phyloP scores from a whole-genome alignment of 2,888 invertebrate species.

The Schizotus pectinicornis region DNA sequence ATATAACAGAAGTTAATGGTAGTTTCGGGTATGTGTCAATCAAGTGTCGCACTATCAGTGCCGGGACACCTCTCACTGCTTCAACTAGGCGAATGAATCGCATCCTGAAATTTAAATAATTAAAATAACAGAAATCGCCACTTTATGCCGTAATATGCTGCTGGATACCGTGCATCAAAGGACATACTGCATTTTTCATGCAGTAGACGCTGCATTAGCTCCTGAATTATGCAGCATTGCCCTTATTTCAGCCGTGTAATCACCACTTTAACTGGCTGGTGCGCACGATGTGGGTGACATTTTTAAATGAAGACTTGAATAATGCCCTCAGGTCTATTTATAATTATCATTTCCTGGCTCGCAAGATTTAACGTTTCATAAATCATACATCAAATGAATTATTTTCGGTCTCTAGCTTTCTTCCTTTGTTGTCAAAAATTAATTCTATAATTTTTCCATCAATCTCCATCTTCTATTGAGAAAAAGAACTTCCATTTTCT shows the following conservation, averaged over 20 bases:
- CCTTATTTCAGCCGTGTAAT: no score
- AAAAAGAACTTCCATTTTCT: neutral
- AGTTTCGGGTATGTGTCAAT: constrained; percentile 54
- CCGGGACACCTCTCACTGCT: constrained; percentile 22
- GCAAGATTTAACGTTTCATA: no score
- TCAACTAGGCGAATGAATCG: constrained; percentile 7
- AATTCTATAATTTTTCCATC: neutral
- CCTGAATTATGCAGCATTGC: no score
- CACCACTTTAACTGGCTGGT: no score
- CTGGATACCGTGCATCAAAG: constrained; percentile 3
- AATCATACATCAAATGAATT: neutral
- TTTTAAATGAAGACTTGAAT: no score
- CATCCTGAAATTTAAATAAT: constrained; percentile 39
- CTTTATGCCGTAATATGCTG: constrained; percentile 29
- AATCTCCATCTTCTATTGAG: neutral
- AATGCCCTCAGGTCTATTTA: no score
- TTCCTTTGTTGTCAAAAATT: no score
- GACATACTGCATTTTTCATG: constrained; percentile 15
- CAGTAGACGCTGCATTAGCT: constrained; percentile 8
- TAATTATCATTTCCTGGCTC: no score
- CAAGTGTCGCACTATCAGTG: constrained; percentile 42
- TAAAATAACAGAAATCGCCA: constrained; percentile 40
- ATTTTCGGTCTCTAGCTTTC: neutral
- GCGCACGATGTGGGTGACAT: no score
- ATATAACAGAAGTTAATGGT: constrained; percentile 54